These are phyloP conservation scores for Thryonomys swinderianus DNA, from an alignment of 2,113 vertebrate genomes.

Conservation along the genomic window DNA sequence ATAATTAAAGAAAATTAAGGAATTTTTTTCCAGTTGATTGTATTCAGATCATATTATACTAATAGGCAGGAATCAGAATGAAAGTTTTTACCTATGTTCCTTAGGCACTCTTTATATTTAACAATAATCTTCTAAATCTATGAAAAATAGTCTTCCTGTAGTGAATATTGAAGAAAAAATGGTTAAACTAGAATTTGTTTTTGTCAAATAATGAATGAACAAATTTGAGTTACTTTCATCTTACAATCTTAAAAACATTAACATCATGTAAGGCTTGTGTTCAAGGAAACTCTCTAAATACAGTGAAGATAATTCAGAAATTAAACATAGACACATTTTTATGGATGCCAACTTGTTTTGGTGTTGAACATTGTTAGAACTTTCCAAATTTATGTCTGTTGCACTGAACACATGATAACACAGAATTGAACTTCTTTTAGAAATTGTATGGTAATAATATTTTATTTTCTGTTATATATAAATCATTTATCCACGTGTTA, in stretches of 20 bases:
- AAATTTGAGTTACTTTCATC: background rate
- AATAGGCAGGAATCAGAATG: background rate
- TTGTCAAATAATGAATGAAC: background rate
- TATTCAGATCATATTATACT: background rate
- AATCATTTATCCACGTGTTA: background rate
- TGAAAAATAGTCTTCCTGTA: background rate
- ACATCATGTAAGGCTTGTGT: background rate
- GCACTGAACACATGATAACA: background rate
- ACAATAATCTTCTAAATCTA: background rate
- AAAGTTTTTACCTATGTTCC: background rate
- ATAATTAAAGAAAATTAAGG: background rate
- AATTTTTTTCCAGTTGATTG: background rate
- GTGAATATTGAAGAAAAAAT: background rate
- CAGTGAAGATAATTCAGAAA: background rate
- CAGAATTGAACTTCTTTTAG: background rate
- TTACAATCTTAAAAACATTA: background rate
- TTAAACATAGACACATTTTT: background rate
- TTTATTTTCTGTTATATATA: background rate
- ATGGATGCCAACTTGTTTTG: background rate
- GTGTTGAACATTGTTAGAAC: background rate
- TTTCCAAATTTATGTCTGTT: background rate
- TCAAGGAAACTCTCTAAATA: background rate
- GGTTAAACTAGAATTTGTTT: background rate
- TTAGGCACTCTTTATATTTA: background rate
- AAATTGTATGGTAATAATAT: too few relatives aligned